Percentiles rank a stretch among this genome's conserved stretches.
phyloP scores from a whole-genome alignment of 2,888 invertebrate genomes.

The Steromphala cineraria region DNA sequence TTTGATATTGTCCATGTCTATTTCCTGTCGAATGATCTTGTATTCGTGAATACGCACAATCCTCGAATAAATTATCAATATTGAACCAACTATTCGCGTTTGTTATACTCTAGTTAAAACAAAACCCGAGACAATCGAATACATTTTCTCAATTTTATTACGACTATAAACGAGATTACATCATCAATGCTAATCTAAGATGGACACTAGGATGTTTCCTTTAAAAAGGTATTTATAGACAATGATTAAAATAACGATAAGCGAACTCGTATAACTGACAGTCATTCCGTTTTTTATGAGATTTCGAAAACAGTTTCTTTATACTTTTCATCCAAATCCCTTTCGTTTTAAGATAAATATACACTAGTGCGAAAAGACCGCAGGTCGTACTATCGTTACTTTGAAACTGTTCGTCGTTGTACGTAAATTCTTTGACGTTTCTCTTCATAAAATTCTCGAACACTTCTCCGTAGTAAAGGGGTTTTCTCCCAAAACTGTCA shows the following conservation, averaged over 20 bases:
- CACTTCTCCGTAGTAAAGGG: background rate
- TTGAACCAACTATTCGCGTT: background rate
- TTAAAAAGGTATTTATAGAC: background rate
- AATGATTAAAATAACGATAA: background rate
- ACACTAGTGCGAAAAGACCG: background rate
- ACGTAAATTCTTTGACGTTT: background rate
- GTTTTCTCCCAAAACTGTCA: slow-evolving; percentile 17
- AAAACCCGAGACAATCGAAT: too few species aligned
- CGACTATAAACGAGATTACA: too few species aligned
- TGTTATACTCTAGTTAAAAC: too few species aligned
- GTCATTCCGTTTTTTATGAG: background rate
- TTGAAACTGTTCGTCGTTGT: background rate
- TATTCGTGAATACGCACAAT: background rate
- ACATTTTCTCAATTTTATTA: too few species aligned
- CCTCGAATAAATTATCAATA: background rate
- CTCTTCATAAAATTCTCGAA: background rate
- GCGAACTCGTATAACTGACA: background rate
- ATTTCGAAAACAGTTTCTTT: background rate
- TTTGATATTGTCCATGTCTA: background rate
- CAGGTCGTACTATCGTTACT: background rate
- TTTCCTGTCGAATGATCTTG: background rate
- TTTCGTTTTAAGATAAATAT: background rate
- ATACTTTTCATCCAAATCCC: background rate
- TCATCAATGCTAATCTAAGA: background rate
- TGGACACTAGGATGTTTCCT: background rate